These are phyloP conservation scores for Rhodeus uyekii DNA, from an alignment of 2,797 vertebrate genomes.

Conservation along the genomic window DNA sequence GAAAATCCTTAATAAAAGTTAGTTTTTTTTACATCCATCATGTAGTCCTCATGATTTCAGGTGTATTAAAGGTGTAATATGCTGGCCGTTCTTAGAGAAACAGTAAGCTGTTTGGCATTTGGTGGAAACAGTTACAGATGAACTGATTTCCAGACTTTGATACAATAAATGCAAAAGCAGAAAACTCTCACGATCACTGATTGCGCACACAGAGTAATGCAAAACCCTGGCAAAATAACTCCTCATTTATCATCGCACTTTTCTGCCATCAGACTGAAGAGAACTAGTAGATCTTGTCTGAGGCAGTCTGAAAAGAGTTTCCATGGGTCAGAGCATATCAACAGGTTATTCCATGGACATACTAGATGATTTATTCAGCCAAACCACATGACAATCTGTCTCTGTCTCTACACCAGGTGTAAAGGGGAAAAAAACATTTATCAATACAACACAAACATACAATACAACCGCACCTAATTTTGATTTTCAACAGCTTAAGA, in stretches of 20 bases:
- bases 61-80: background rate
- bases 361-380: background rate
- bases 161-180: conserved; percentile 14
- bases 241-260: conserved; percentile 21
- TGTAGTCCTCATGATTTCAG: background rate
- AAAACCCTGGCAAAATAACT: conserved; percentile 16
- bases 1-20: background rate
- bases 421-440: background rate
- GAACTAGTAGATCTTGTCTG: conserved; percentile 23
- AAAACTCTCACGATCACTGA: background rate
- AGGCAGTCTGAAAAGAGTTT: conserved; percentile 1
- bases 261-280: background rate
- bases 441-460: background rate
- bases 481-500: background rate
- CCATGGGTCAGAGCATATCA: conserved; percentile 5
- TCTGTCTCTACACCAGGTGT: conserved; percentile 6
- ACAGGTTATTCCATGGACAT: conserved; percentile 1
- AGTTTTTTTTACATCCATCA: background rate
- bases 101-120: conserved; percentile 2
- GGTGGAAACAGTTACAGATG: conserved; percentile 1
- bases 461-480: background rate
- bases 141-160: conserved; percentile 12
- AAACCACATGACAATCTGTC: background rate
- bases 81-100: background rate
- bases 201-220: background rate